Evolutionary conservation across 2,797 vertebrate genomes (phyloP).

Genomic region (Syndactyla subalaris): DNA sequence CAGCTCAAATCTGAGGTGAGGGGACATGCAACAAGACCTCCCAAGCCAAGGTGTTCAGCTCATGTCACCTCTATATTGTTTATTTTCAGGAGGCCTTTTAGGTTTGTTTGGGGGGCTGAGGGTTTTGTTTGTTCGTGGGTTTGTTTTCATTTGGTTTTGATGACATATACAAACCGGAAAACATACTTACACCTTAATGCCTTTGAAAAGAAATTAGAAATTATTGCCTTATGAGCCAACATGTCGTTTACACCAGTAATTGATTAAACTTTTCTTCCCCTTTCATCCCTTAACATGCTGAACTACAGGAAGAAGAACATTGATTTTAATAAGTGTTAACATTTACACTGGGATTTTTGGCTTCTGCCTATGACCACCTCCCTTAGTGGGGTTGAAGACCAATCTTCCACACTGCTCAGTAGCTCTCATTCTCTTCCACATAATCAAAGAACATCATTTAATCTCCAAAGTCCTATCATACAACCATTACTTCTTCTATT

Average conservation of each 20-base stretch:
- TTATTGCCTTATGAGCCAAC: not conserved
- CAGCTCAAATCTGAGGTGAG: not conserved
- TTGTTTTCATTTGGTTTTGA: not conserved
- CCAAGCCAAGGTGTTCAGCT: not conserved
- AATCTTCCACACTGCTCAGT: not conserved
- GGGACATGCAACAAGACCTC: not conserved
- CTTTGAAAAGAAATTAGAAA: not conserved
- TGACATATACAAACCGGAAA: not conserved
- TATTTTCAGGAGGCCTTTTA: not conserved
- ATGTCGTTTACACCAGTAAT: not conserved
- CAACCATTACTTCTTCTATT: not conserved
- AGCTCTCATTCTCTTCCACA: not conserved
- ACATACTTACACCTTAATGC: not conserved
- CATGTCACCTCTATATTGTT: not conserved
- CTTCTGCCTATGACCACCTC: not conserved
- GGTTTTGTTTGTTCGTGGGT: not conserved
- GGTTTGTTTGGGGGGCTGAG: not conserved
- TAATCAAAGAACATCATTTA: constrained; percentile 16
- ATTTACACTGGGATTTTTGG: constrained; percentile 52
- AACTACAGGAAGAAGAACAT: constrained; percentile 13
- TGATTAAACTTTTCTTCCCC: constrained; percentile 37
- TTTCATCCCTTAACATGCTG: not conserved
- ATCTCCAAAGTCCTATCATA: constrained; percentile 9
- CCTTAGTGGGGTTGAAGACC: constrained; percentile 15
- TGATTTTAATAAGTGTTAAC: constrained; percentile 44